Conservation (phyloP, 2,113 vertebrate genomes). For the Pontoporia blainvillei region DNA sequence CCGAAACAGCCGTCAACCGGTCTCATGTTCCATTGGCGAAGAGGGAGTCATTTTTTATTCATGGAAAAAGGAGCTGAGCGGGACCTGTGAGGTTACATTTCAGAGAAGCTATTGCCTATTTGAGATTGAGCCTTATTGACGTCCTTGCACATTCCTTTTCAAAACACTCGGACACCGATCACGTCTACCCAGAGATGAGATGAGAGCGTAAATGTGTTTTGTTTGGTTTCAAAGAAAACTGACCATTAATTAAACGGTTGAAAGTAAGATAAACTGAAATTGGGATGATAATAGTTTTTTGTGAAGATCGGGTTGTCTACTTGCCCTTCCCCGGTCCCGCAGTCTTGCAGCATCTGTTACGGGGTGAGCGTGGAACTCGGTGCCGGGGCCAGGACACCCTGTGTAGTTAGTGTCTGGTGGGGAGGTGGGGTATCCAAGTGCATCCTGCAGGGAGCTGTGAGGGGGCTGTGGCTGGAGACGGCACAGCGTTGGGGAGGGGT, state of each 20-base stretch:
- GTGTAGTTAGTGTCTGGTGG: background rate
- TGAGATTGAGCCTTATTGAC: background rate
- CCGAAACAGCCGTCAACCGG: background rate
- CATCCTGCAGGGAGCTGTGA: background rate
- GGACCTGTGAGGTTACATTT: background rate
- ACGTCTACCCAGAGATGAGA: background rate
- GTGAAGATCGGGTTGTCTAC: background rate
- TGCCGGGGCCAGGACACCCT: too few species aligned
- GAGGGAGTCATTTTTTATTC: conserved; percentile 54
- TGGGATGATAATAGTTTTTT: background rate
- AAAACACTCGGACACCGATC: background rate
- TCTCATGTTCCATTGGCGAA: conserved; percentile 18
- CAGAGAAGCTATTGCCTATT: background rate
- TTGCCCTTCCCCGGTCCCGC: background rate
- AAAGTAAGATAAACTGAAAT: background rate
- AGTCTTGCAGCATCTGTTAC: background rate
- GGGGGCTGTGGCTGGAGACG: background rate
- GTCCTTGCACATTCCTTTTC: background rate
- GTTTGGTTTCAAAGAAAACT: background rate
- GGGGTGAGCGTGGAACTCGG: background rate
- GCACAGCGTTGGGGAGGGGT: background rate
- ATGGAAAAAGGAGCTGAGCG: conserved; percentile 4
- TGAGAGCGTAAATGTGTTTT: background rate
- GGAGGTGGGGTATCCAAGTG: background rate
- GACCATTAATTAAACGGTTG: background rate